Evolutionary conservation across 1,140 invertebrate species (phyloP), one percentile per base, ranked within the genome.

Genomic region (Eriocheir sinensis): DNA sequence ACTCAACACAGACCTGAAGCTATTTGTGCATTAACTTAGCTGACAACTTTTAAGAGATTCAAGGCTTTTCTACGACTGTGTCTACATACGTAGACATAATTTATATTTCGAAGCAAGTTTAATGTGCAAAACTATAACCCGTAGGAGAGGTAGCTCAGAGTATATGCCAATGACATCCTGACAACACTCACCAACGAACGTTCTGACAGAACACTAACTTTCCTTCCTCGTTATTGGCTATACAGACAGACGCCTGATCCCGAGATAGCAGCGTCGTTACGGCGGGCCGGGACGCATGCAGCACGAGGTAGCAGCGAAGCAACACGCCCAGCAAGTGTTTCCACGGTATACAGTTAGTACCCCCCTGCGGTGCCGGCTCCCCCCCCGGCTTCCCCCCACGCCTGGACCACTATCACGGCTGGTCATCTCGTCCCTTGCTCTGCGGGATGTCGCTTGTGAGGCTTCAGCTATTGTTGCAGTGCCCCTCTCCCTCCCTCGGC

Each of bases 271-370:
- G 60, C 4, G 12, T n/a, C 60, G 60, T 72, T 72, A 72, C 60
- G n/a, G 60, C 60, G n/a, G 60, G 60, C 21, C 8, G 6, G 60
- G 60, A n/a, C n/a, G n/a, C n/a, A n/a, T n/a, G 9, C 17, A n/a
- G 60, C 60, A 72, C 8, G n/a, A 72, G 60, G 60, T 72, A 72
- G 60, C 60, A n/a, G 60, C 27, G 60, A 8, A 72, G 60, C 60
- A 72, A 72, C 60, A 72, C 60, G 60, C 60, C 60, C 60, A 72
- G 60, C 60, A 72, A 72, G 60, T 72, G 60, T 72, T n/a, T n/a
- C n/a, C n/a, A 21, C 60, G 27, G 60, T n/a, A 72, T n/a, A 72
- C 60, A 72, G 60, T 72, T 72, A 72, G 60, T n/a, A n/a, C 60
- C 60, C 60, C 60, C 60, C 60, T 72, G 60, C 21, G n/a, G 60